phyloP scores from a whole-genome alignment of 2,797 vertebrate genomes.

The Sandelia bainsii region DNA sequence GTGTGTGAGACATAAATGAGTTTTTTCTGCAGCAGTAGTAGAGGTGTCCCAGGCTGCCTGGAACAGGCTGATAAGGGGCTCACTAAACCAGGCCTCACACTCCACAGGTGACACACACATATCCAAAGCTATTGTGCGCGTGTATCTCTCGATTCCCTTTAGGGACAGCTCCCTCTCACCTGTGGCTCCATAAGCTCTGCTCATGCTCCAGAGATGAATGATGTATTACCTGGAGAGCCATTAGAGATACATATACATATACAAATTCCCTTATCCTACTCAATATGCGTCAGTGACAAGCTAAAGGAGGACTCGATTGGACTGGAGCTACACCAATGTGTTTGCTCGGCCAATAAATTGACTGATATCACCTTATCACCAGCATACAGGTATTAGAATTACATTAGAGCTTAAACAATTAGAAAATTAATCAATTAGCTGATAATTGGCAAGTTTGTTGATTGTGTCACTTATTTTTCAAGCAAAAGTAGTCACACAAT shows the following conservation, averaged over 20 bases:
- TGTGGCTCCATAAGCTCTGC: constrained; percentile 24
- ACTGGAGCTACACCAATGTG: no score
- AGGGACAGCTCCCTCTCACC: constrained; percentile 33
- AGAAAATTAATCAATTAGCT: no score
- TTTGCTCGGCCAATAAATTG: no score
- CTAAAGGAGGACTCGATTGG: no score
- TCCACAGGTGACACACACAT: constrained; percentile 42
- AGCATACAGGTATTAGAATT: no score
- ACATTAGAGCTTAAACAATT: no score
- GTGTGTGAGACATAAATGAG: constrained; percentile 43
- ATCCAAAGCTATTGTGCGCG: not conserved
- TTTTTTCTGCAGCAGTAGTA: constrained; percentile 39
- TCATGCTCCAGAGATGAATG: constrained; percentile 48
- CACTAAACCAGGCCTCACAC: constrained; percentile 31
- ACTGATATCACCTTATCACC: no score
- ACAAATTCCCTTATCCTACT: constrained; percentile 18
- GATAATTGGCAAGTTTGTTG: not conserved
- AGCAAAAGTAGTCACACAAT: no score
- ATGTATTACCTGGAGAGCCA: constrained; percentile 31
- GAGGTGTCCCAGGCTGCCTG: constrained; percentile 57
- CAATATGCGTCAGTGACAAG: not conserved
- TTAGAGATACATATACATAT: constrained; percentile 20
- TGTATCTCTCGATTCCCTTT: constrained; percentile 8
- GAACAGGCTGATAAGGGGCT: constrained; percentile 57
- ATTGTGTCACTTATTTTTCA: no score